These are phyloP conservation scores for Philotrypesis tridentata DNA, from an alignment of 1,140 invertebrate genomes.

Conservation along the genomic window DNA sequence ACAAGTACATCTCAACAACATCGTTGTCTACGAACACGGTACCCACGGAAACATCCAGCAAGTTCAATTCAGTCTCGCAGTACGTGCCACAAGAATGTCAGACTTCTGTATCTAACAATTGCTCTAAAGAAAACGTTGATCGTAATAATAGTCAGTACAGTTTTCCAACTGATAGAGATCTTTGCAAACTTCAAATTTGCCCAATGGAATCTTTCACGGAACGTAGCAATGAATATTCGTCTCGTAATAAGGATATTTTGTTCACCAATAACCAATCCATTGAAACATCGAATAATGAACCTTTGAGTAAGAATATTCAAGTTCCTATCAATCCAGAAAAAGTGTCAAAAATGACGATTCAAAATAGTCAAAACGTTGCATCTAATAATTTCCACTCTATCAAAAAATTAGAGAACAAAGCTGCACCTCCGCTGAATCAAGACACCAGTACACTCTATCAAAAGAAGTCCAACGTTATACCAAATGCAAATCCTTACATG, in stretches of 20 bases:
- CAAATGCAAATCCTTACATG: conserved; percentile 48
- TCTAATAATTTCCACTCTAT: conserved; percentile 32
- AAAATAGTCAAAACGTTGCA: conserved; percentile 31
- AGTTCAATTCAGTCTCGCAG: conserved; percentile 34
- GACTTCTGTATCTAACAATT: conserved; percentile 34
- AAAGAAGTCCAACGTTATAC: conserved; percentile 30
- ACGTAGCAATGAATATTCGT: conserved; percentile 30
- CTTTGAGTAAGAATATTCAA: conserved; percentile 39
- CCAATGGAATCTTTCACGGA: conserved; percentile 46
- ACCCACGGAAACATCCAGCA: conserved; percentile 23
- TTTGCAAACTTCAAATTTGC: conserved; percentile 48
- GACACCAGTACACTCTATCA: conserved; percentile 26
- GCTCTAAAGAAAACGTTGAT: conserved; percentile 39
- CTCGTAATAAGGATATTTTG: conserved; percentile 35
- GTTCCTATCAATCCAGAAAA: conserved; percentile 24
- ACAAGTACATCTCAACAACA: conserved; percentile 47
- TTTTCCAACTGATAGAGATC: conserved; percentile 43
- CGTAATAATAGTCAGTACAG: conserved; percentile 31
- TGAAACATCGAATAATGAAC: conserved; percentile 7
- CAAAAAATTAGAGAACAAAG: conserved; percentile 40
- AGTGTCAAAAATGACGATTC: conserved; percentile 6
- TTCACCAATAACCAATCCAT: conserved; percentile 20
- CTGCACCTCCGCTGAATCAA: not conserved
- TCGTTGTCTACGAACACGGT: conserved; percentile 40
- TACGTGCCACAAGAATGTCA: conserved; percentile 32